Evolutionary conservation across 2,113 vertebrate species (phyloP).

Genomic region (Dipodomys ordii): DNA sequence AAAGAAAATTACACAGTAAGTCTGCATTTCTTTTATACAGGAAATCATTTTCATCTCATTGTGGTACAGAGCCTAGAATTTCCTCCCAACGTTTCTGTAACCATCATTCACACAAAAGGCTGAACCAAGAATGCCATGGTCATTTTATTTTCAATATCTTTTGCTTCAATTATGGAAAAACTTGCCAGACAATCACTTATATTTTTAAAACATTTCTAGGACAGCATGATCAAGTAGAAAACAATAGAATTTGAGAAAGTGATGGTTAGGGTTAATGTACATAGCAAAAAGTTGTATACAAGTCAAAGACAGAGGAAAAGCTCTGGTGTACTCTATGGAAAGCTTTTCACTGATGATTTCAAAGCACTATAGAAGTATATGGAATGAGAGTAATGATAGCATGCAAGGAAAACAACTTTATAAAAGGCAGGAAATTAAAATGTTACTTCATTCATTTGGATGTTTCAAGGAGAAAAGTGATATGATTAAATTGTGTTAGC

Average conservation of each 20-base stretch:
- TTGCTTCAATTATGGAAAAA: neutral
- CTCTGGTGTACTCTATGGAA: neutral
- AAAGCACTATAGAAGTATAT: neutral
- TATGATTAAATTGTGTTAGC: neutral
- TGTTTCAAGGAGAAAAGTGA: conserved; percentile 20
- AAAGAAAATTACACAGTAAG: conserved; percentile 59
- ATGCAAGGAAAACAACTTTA: conserved; percentile 19
- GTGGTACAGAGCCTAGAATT: neutral
- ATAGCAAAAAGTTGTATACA: neutral
- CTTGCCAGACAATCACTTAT: neutral
- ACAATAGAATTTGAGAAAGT: neutral
- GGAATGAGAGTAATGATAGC: conserved; percentile 4
- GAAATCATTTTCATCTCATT: conserved; percentile 43
- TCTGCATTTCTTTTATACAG: neutral
- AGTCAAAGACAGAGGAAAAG: too few species aligned
- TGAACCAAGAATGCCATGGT: neutral
- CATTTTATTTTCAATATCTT: conserved; percentile 37
- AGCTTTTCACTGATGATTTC: neutral
- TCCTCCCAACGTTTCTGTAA: neutral
- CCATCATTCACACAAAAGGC: neutral
- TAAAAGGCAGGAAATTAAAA: neutral
- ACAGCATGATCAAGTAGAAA: neutral
- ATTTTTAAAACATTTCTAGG: neutral
- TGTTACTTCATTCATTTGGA: neutral
- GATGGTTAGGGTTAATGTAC: neutral